These are phyloP conservation scores for Eurystomus gularis DNA, from an alignment of 2,113 vertebrate genomes.

Conservation along the genomic window DNA sequence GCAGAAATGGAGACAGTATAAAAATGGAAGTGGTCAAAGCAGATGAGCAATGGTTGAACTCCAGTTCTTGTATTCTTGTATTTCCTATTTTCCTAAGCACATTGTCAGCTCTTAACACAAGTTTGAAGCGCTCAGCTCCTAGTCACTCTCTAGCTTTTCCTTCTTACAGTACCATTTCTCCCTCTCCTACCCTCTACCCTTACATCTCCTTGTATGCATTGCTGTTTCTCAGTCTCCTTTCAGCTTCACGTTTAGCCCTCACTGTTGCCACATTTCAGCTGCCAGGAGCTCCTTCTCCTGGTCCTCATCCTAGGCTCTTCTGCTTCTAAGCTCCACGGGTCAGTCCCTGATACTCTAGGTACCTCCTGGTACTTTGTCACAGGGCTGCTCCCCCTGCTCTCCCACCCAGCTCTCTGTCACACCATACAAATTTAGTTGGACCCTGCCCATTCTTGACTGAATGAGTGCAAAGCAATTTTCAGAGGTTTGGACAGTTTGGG, in stretches of 20 bases:
- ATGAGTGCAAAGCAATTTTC: background rate
- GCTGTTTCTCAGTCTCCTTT: background rate
- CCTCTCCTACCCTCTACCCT: background rate
- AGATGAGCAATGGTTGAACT: background rate
- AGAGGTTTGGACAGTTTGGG: background rate
- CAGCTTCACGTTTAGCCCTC: background rate
- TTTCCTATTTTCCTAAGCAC: background rate
- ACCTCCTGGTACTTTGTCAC: background rate
- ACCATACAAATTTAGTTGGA: background rate
- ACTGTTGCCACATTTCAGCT: background rate
- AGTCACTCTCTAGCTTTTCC: background rate
- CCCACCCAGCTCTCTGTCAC: background rate
- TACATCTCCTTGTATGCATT: background rate
- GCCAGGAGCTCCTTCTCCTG: background rate
- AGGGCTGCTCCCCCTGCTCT: background rate
- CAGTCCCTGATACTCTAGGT: background rate
- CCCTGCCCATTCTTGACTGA: background rate
- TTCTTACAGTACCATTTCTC: background rate
- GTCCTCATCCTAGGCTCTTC: background rate
- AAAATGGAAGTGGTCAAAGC: background rate
- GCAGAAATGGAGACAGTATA: background rate
- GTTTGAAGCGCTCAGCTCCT: background rate
- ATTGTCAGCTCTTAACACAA: no score
- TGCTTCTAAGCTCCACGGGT: background rate
- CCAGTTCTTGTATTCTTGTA: background rate